Percentiles rank a stretch among this genome's conserved stretches.
Evolutionary conservation across 2,888 invertebrate species (phyloP).

Genomic region (Himalopsyche anomala): DNA sequence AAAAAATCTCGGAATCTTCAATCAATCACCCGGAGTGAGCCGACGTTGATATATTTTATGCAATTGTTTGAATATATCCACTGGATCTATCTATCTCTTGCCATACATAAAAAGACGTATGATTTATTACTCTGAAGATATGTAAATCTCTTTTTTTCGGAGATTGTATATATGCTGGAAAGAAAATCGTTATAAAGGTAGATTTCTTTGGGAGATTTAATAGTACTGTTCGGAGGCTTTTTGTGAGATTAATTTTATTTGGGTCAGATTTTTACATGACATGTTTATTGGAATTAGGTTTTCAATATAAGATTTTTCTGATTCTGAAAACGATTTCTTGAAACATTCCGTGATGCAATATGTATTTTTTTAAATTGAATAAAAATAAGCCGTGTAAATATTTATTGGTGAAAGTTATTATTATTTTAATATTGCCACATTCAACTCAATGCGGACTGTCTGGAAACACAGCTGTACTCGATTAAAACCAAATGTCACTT

Average conservation of each 20-base stretch:
- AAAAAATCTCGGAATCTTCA: neutral
- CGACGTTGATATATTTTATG: constrained; percentile 57
- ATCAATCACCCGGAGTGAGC: constrained; percentile 51
- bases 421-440: too few species aligned
- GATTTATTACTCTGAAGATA: neutral
- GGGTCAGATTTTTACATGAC: too few species aligned
- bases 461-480: too few species aligned
- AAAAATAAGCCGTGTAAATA: too few species aligned
- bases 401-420: too few species aligned
- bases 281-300: too few species aligned
- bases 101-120: neutral
- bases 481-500: too few species aligned
- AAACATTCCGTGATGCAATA: too few species aligned
- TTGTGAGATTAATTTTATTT: too few species aligned
- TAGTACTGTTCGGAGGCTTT: neutral
- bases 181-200: neutral
- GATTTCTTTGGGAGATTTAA: neutral
- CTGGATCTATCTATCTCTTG: neutral
- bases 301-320: too few species aligned
- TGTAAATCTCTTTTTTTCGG: neutral
- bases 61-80: constrained; percentile 52
- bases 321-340: neutral
- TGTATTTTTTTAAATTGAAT: too few species aligned
- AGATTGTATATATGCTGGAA: neutral
- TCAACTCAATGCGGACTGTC: too few species aligned